Evolutionary conservation across 2,797 vertebrate genomes (phyloP), one percentile per base, ranked within the genome.

Genomic region (Etheostoma perlongum): DNA sequence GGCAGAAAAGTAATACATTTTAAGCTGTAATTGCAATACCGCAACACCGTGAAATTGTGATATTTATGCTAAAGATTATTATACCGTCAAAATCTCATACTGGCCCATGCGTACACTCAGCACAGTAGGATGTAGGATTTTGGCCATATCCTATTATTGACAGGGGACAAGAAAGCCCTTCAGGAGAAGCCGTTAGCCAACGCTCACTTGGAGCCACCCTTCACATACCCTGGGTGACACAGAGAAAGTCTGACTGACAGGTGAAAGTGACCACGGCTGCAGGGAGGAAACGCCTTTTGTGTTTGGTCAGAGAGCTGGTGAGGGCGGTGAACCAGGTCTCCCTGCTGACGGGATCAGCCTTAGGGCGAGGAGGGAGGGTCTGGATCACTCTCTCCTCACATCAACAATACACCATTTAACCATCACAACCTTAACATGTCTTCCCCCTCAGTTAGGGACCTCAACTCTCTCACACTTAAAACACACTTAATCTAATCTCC

Each of bases 161-260:
- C n/a, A 33, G 33, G 57, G 15, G 15, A 49, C 44, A 23, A 54
- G 44, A 55, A 9, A 36, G n/a, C 48, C 36, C 47, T 57, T 59
- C 9, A 42, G 78, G 46, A 68, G 48, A 67, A 82, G 64, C 58
- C 53, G 21, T 21, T 54, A 42, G 79, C 79, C 64, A 74, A 33
- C 9, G 68, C 78, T 89, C 89, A 90, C 89, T 84, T 90, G 88
- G 49, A 73, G 78, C 55, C 27, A 7, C 76, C 60, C 49, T 66
- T 23, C 40, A 9, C 62, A 33, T 60, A 63, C 62, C 21, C 47
- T 13, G 67, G 49, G 57, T 23, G 65, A 75, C 53, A 13, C 21
- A 16, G 52, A 67, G 76, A 58, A 73, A 77, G 86, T 89, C 86
- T 94, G 91, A 95, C 81, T 94, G 93, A 94, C 90, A 90, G 91